Evolutionary conservation across 2,888 invertebrate species (phyloP).

Genomic region (Hedya salicella): DNA sequence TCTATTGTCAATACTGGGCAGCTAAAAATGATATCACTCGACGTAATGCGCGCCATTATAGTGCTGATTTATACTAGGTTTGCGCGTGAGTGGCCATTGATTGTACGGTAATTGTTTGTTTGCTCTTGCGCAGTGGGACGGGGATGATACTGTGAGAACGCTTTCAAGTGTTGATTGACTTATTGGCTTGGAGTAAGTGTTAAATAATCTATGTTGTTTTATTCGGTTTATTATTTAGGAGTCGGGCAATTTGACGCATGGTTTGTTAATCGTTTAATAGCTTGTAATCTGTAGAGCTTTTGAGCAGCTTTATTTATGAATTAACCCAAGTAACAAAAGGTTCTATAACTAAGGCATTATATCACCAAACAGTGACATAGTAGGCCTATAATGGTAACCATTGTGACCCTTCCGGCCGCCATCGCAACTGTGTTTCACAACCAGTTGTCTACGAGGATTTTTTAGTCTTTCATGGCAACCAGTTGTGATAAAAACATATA

Average conservation of each 20-base stretch:
- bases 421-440: too few species aligned
- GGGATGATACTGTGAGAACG: constrained; percentile 68
- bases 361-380: too few species aligned
- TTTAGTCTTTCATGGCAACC: too few species aligned
- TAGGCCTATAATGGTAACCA: too few species aligned
- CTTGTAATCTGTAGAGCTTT: background rate
- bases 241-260: constrained; percentile 22
- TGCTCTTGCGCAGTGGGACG: constrained; percentile 58
- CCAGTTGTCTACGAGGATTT: too few species aligned
- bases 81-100: constrained; percentile 73
- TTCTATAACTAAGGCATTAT: too few species aligned
- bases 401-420: too few species aligned
- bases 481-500: too few species aligned
- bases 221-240: constrained; percentile 48
- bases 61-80: constrained; percentile 72
- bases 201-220: constrained; percentile 54
- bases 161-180: constrained; percentile 60
- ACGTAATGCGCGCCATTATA: constrained; percentile 67
- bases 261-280: background rate
- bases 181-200: constrained; percentile 65
- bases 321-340: too few species aligned
- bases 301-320: too few species aligned
- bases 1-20: constrained; percentile 64
- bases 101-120: constrained; percentile 83
- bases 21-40: constrained; percentile 70